These are phyloP conservation scores for Lutjanus argentimaculatus DNA, from an alignment of 2,797 vertebrate genomes.

Conservation along the genomic window DNA sequence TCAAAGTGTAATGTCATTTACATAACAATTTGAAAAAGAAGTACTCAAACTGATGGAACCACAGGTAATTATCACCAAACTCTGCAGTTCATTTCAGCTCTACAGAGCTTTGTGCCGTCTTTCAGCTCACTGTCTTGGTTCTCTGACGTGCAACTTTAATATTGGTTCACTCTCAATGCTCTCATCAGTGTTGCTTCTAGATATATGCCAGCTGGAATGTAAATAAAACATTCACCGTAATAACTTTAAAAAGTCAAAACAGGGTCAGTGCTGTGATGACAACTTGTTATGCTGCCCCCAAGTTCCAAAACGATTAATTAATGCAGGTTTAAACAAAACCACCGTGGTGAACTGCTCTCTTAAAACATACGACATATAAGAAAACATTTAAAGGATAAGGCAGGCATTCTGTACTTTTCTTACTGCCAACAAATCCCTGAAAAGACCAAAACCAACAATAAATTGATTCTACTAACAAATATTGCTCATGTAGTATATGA, in stretches of 20 bases:
- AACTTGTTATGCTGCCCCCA: not conserved
- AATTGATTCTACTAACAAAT: not conserved
- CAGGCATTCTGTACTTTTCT: not conserved
- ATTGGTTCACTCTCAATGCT: not conserved
- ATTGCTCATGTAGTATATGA: not conserved
- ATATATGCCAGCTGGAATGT: not conserved
- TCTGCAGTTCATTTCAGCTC: not conserved
- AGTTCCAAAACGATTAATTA: not conserved
- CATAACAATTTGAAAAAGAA: not conserved
- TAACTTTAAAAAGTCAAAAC: not conserved
- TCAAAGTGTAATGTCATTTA: not conserved
- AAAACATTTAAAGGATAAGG: not conserved
- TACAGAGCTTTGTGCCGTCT: no score
- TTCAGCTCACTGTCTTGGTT: not conserved
- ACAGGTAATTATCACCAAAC: not conserved
- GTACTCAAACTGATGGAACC: not conserved
- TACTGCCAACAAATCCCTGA: not conserved
- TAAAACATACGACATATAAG: not conserved
- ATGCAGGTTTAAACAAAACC: slow-evolving; percentile 3
- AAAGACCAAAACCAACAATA: not conserved
- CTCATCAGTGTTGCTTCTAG: not conserved
- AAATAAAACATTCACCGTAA: not conserved
- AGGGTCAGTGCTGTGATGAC: not conserved
- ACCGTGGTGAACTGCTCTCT: not conserved
- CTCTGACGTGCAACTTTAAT: not conserved